Conservation (phyloP, 2,888 invertebrate species). For the Lathronympha strigana region DNA sequence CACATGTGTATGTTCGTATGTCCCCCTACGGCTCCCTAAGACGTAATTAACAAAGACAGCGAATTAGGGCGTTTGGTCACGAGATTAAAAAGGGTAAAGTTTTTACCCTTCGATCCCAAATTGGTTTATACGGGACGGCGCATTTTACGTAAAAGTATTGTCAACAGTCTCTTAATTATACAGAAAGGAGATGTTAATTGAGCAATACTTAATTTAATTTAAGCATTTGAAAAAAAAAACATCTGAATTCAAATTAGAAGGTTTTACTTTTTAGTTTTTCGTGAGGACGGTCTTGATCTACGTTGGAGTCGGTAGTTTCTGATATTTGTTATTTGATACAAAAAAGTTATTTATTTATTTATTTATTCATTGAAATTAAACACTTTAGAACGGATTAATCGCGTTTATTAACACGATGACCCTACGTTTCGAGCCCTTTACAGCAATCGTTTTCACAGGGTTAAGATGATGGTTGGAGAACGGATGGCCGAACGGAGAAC, state of each 20-base stretch:
- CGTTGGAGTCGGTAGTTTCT: neutral
- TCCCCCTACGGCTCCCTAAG: conserved; percentile 22
- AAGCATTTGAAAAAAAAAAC: neutral
- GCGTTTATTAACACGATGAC: too few relatives aligned
- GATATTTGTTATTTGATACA: too few relatives aligned
- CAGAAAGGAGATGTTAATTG: conserved; percentile 8
- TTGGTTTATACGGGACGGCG: conserved; percentile 73
- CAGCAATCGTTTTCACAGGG: too few relatives aligned
- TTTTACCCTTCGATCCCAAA: conserved; percentile 70
- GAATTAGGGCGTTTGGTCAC: conserved; percentile 69
- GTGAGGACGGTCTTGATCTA: neutral
- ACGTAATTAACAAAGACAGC: conserved; percentile 46
- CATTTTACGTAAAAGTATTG: conserved; percentile 42
- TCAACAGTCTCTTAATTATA: conserved; percentile 24
- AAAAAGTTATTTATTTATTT: too few relatives aligned
- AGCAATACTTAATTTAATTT: conserved; percentile 3
- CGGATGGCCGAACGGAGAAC: too few relatives aligned
- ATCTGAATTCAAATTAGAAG: neutral
- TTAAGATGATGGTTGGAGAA: too few relatives aligned
- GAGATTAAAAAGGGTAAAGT: conserved; percentile 80
- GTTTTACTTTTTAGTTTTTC: neutral
- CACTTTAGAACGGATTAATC: too few relatives aligned
- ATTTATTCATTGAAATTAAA: too few relatives aligned
- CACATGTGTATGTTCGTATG: neutral
- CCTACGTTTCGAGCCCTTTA: too few relatives aligned